These are phyloP conservation scores for Columbina picui DNA, from an alignment of 2,113 vertebrate species.

Conservation along the genomic window DNA sequence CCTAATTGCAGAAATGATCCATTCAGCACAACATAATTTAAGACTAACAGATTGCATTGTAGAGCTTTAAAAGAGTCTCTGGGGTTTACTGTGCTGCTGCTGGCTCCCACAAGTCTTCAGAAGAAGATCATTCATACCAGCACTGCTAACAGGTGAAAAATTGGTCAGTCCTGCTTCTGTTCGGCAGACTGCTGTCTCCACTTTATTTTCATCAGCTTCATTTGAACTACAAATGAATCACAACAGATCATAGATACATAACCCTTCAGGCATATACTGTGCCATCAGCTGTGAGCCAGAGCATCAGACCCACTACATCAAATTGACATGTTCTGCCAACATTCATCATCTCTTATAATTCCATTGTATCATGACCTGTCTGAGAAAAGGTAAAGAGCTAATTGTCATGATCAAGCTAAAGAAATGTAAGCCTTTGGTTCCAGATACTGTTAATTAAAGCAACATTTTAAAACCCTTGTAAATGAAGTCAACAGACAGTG, in stretches of 20 bases:
- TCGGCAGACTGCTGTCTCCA: not conserved
- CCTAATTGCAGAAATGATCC: conserved; percentile 33
- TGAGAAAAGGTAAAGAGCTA: not conserved
- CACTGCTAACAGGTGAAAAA: not conserved
- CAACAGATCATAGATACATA: not conserved
- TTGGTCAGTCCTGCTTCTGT: not conserved
- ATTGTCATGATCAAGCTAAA: not conserved
- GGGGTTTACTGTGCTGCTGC: not conserved
- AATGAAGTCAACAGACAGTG: not conserved
- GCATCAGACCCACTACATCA: not conserved
- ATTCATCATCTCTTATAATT: not conserved
- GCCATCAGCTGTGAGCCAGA: not conserved
- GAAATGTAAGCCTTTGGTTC: not conserved
- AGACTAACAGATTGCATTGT: not conserved
- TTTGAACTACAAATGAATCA: not conserved
- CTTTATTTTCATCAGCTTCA: not conserved
- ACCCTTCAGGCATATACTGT: not conserved
- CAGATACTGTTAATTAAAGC: not conserved
- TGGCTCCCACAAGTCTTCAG: not conserved
- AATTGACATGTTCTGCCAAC: not conserved
- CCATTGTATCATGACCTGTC: not conserved
- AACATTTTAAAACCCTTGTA: not conserved
- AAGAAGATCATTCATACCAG: not conserved
- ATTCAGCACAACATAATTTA: conserved; percentile 30
- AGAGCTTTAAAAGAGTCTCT: not conserved